Evolutionary conservation across 2,113 vertebrate genomes (phyloP).

Genomic region (Cephalopterus ornatus): DNA sequence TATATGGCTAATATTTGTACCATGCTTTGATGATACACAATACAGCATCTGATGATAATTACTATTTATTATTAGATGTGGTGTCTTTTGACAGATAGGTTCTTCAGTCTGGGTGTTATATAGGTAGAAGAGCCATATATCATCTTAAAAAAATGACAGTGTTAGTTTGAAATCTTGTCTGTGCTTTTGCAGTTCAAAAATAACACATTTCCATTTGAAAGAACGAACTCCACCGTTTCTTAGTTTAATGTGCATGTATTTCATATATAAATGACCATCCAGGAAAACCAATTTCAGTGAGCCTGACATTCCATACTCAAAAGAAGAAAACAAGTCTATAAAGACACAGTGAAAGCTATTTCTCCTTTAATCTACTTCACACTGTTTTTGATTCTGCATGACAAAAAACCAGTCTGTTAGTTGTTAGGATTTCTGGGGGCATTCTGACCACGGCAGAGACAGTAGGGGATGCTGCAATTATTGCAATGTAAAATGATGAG

Average conservation of each 20-base stretch:
- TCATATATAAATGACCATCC: constrained; percentile 35
- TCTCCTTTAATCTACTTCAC: constrained; percentile 37
- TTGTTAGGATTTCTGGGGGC: constrained; percentile 1
- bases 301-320: background rate
- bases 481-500: background rate
- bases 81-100: background rate
- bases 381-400: constrained; percentile 1
- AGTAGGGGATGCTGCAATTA: constrained; percentile 18
- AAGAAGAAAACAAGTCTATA: constrained; percentile 35
- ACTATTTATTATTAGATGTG: background rate
- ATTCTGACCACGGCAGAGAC: constrained; percentile 2
- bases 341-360: constrained; percentile 3
- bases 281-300: constrained; percentile 15
- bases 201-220: constrained; percentile 43
- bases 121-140: background rate
- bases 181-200: constrained; percentile 16
- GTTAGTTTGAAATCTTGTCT: constrained; percentile 10
- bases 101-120: background rate
- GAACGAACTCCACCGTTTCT: background rate
- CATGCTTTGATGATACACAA: background rate
- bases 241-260: constrained; percentile 31
- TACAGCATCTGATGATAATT: background rate
- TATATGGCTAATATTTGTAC: background rate
- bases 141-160: background rate
- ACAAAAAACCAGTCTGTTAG: background rate